Conservation (phyloP, 1,140 invertebrate species). For the Zaprionus taronus region DNA sequence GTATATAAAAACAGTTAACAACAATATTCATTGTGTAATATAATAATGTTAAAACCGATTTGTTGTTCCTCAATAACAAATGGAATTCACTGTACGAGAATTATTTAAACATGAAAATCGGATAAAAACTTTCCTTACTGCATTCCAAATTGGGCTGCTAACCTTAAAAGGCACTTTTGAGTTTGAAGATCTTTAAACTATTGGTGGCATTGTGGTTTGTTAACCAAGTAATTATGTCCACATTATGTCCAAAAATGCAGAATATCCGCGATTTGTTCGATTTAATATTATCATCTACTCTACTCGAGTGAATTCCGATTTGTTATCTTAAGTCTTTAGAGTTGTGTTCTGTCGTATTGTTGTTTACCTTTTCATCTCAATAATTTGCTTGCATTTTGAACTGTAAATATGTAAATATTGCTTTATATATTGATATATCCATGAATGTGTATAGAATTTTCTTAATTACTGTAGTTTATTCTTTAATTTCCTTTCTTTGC, state of each 20-base stretch:
- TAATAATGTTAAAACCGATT: not conserved
- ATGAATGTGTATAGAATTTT: not conserved
- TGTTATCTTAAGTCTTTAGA: not conserved
- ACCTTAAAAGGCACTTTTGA: too few relatives aligned
- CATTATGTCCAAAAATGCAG: too few relatives aligned
- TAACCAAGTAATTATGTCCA: too few relatives aligned
- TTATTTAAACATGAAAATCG: too few relatives aligned
- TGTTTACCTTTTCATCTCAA: constrained; percentile 5
- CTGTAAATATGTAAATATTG: constrained; percentile 12
- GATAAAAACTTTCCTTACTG: too few relatives aligned
- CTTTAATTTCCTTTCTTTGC: constrained; percentile 4
- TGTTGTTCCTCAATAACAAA: not conserved
- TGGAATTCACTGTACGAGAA: constrained; percentile 1
- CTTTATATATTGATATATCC: constrained; percentile 7
- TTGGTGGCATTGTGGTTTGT: too few relatives aligned
- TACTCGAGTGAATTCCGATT: constrained; percentile 10
- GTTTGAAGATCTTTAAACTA: too few relatives aligned
- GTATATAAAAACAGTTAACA: not conserved
- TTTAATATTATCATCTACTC: not conserved
- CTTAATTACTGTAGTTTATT: constrained; percentile 11
- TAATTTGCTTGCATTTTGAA: constrained; percentile 40
- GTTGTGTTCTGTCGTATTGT: constrained; percentile 11
- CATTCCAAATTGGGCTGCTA: too few relatives aligned
- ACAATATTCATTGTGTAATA: not conserved
- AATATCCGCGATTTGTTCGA: too few relatives aligned